Evolutionary conservation across 2,113 vertebrate genomes (phyloP).

Genomic region (Gymnorhina tibicen): DNA sequence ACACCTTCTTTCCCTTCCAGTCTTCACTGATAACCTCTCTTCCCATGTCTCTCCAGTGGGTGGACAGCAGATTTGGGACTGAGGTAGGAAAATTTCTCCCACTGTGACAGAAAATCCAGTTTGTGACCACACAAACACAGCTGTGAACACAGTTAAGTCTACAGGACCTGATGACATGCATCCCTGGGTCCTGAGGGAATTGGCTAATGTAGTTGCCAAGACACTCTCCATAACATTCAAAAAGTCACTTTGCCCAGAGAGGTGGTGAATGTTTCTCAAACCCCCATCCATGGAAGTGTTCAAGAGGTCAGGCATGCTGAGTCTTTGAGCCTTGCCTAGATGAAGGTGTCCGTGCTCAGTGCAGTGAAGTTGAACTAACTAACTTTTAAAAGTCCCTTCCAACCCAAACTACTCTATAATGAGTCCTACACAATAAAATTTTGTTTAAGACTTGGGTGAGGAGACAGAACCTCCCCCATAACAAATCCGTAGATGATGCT

Average conservation of each 20-base stretch:
- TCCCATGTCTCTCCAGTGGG: not conserved
- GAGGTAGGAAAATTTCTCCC: not conserved
- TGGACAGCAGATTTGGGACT: no score
- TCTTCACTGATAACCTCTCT: not conserved
- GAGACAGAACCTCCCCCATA: not conserved
- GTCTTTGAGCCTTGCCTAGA: not conserved
- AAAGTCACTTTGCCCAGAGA: not conserved
- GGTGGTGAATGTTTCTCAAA: not conserved
- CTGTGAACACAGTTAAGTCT: not conserved
- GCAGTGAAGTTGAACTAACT: not conserved
- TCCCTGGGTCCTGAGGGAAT: not conserved
- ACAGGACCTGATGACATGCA: not conserved
- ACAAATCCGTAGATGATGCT: not conserved
- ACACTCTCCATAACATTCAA: not conserved
- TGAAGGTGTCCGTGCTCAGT: not conserved
- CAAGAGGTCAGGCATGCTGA: not conserved
- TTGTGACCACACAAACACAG: accelerated
- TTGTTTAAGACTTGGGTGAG: not conserved
- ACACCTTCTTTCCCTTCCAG: not conserved
- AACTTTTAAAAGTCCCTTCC: not conserved
- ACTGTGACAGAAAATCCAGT: not conserved
- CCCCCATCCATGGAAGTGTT: not conserved
- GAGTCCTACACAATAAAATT: not conserved
- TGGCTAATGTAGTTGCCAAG: not conserved
- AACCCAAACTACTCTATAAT: not conserved